Evolutionary conservation across 2,113 vertebrate genomes (phyloP), one percentile per base, ranked within the genome.

Genomic region (Fukomys damarensis): DNA sequence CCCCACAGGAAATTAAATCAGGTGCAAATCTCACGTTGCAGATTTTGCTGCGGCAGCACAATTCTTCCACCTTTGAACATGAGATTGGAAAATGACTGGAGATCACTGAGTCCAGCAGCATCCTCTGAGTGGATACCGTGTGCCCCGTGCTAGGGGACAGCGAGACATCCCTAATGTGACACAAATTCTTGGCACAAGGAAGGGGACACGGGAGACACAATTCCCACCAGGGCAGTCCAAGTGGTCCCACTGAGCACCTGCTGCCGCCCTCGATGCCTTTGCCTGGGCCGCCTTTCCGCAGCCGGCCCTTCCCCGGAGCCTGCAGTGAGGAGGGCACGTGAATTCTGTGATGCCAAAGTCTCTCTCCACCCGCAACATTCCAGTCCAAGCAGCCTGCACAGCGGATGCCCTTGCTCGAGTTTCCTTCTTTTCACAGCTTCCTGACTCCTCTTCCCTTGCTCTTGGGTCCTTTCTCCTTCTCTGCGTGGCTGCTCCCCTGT

Each of bases 211-310:
- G 0, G 58, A 35, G 14, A 35, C 20, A 12, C 86, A 17, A 35
- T 4, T 10, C 9, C 19, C 35, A 19, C 46, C 2, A 0, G 19
- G 22, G 8, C 17, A 2, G 5, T 5, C 4, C 9, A 6, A 19
- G 5, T 0, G 30, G 35, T 9, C 2, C 4, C 4, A 3, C 38
- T 0, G 0, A 30, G 7, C 1, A 46, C 41, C 66, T 9, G 0
- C 46, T 0, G 3, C 7, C 8, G 0, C 70, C 3, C 0, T 20
- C 16, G 5, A 12, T 4, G 0, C n/a, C 8, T 0, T 4, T 2
- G 24, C 59, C 26, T 2, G 0, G 1, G n/a, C 9, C 8, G 26
- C 22, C 32, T 14, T 68, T 38, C 28, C 32, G n/a, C n/a, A n/a
- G n/a, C n/a, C n/a, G n/a, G 6, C 38, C 11, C 4, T 38, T 46